These are phyloP conservation scores for Bombyx huttoni DNA, from an alignment of 2,888 invertebrate genomes.

Conservation along the genomic window DNA sequence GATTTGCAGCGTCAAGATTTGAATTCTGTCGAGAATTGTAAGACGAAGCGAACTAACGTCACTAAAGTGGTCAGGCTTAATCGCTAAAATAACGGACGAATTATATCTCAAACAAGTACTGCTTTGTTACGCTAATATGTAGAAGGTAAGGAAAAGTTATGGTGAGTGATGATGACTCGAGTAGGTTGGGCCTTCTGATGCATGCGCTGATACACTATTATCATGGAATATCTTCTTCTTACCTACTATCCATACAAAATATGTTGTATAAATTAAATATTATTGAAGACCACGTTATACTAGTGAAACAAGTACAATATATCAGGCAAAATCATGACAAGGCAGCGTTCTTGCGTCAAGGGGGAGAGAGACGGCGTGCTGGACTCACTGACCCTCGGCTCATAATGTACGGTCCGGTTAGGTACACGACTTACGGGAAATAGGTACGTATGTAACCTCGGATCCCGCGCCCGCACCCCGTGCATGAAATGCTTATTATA, in stretches of 20 bases:
- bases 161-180: no score
- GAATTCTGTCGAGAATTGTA: no score
- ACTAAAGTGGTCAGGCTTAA: no score
- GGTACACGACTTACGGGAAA: constrained; percentile 71
- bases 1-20: no score
- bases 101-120: no score
- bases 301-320: constrained; percentile 48
- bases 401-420: constrained; percentile 74
- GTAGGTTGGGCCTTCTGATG: no score
- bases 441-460: constrained; percentile 62
- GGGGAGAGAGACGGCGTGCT: constrained; percentile 59
- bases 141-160: no score
- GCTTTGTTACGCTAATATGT: no score
- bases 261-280: background rate
- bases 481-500: constrained; percentile 77
- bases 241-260: background rate
- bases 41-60: no score
- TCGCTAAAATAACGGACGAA: no score
- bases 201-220: no score
- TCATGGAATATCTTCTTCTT: no score
- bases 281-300: background rate
- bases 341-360: constrained; percentile 41
- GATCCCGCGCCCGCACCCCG: constrained; percentile 61
- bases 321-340: constrained; percentile 68
- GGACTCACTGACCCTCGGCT: constrained; percentile 68